A percentile compares a stretch with the other conserved stretches of the same genome.
Conservation (phyloP, 2,113 vertebrate species). For the Ondatra zibethicus region DNA sequence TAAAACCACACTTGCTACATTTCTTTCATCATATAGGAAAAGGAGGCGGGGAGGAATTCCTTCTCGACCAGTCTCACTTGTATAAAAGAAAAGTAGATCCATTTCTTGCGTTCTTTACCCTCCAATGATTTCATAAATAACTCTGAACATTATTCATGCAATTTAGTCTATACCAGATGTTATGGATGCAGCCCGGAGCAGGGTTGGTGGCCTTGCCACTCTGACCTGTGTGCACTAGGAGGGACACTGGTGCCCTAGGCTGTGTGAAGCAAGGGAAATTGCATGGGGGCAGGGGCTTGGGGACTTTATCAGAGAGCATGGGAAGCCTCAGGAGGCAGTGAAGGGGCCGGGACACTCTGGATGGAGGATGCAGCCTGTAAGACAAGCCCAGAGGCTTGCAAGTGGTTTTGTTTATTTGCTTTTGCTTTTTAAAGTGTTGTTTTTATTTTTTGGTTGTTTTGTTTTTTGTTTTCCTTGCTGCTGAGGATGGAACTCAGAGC, state of each 20-base stretch:
- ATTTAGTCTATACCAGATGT: neutral
- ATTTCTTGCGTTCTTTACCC: neutral
- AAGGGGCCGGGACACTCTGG: neutral
- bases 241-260: neutral
- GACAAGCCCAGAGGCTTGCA: neutral
- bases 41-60: neutral
- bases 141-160: neutral
- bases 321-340: neutral
- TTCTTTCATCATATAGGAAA: conserved; percentile 26
- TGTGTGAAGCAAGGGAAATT: neutral
- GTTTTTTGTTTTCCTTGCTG: neutral
- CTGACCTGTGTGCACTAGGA: neutral
- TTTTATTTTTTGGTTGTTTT: neutral
- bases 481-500: neutral
- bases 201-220: neutral
- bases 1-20: conserved; percentile 1
- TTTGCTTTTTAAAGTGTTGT: no score
- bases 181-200: neutral
- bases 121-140: neutral
- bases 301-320: neutral
- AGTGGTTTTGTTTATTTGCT: neutral
- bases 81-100: neutral
- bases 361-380: neutral
- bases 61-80: neutral
- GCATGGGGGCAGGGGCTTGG: no score